These are phyloP conservation scores for Gymnocheta viridis DNA, from an alignment of 2,888 invertebrate genomes.

Conservation along the genomic window DNA sequence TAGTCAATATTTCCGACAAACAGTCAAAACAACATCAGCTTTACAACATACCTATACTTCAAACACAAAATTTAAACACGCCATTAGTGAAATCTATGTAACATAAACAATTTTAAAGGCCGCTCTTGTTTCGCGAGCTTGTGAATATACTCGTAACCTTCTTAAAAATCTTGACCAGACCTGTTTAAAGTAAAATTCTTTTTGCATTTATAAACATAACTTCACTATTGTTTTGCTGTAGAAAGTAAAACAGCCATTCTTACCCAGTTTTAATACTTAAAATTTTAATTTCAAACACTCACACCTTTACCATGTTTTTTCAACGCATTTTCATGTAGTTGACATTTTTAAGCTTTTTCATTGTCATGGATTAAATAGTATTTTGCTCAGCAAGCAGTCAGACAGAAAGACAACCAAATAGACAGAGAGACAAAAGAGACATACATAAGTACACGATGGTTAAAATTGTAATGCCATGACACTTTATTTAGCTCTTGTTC, in stretches of 20 bases:
- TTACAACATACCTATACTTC: too few species aligned
- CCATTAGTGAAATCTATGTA: too few species aligned
- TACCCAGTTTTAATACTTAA: conserved; percentile 55
- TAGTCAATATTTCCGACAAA: too few species aligned
- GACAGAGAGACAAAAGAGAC: conserved; percentile 23
- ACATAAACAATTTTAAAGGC: too few species aligned
- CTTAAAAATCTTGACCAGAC: neutral
- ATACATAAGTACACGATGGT: conserved; percentile 18
- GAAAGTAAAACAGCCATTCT: neutral
- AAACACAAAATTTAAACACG: too few species aligned
- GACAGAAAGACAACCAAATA: conserved; percentile 35
- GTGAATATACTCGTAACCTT: too few species aligned
- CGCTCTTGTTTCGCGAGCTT: too few species aligned
- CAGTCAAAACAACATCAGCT: too few species aligned
- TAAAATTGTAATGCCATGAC: conserved; percentile 61
- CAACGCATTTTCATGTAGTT: conserved; percentile 60
- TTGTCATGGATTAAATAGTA: conserved; percentile 71
- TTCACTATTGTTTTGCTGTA: neutral
- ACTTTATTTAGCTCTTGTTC: conserved; percentile 69
- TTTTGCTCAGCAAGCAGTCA: conserved; percentile 58
- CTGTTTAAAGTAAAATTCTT: neutral
- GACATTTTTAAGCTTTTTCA: conserved; percentile 69
- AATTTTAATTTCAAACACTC: conserved; percentile 54
- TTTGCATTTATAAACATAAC: neutral
- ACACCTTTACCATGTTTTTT: conserved; percentile 60